Percentiles rank a stretch among this genome's conserved stretches.
phyloP scores from a whole-genome alignment of 2,888 invertebrate species.

The Leucozona laternaria region DNA sequence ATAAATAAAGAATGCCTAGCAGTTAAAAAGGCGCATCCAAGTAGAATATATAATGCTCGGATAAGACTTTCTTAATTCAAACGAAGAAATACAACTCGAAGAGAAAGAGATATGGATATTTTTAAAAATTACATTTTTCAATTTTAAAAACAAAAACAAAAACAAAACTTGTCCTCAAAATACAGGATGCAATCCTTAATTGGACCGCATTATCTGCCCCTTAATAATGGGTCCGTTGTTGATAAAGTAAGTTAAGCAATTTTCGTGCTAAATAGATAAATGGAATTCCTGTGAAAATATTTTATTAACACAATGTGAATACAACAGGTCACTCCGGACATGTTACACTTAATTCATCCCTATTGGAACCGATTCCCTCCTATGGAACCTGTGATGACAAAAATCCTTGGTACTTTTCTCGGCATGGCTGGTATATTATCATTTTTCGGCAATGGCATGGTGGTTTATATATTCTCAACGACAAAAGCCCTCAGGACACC shows the following conservation, averaged over 20 bases:
- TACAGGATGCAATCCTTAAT: conserved; percentile 29
- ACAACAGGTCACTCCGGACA: conserved; percentile 85
- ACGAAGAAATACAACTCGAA: conserved; percentile 10
- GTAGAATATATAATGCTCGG: conserved; percentile 21
- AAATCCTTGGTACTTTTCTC: conserved; percentile 86
- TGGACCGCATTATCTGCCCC: conserved; percentile 54
- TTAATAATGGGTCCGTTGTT: conserved; percentile 64
- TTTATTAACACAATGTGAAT: not conserved
- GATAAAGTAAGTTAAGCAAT: conserved; percentile 61
- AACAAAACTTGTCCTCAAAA: not conserved
- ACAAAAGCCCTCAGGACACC: conserved; percentile 87
- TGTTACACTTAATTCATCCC: conserved; percentile 87
- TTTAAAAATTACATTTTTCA: not conserved
- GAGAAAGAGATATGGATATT: conserved; percentile 36
- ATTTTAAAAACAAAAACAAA: not conserved
- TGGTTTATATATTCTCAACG: conserved; percentile 87
- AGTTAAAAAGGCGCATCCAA: not conserved
- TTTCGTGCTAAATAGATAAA: not conserved
- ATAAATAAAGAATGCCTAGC: not conserved
- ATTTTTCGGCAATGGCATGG: conserved; percentile 78
- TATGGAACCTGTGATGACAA: conserved; percentile 85
- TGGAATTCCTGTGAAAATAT: not conserved
- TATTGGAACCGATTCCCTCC: conserved; percentile 86
- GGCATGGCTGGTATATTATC: conserved; percentile 85
- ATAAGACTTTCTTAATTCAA: not conserved